These are phyloP conservation scores for Philopedon plagiatum DNA, from an alignment of 2,888 invertebrate species.

Conservation along the genomic window DNA sequence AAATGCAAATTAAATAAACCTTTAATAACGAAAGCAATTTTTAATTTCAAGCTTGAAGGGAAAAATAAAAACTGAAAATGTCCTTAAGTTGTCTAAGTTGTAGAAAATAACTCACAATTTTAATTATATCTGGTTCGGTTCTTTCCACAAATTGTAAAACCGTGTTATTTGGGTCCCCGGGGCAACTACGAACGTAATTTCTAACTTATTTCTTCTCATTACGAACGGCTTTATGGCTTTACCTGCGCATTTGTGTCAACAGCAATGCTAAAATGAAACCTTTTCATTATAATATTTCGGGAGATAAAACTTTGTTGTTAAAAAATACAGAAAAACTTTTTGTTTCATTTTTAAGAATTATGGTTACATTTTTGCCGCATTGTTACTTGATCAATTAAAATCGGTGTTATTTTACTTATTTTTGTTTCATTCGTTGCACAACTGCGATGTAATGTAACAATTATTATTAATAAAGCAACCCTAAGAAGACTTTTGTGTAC, in stretches of 20 bases:
- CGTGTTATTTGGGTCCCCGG: constrained; percentile 25
- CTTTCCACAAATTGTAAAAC: constrained; percentile 25
- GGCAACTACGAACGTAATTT: constrained; percentile 25
- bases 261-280: constrained; percentile 27
- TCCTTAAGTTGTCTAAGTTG: neutral
- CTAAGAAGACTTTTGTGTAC: no score
- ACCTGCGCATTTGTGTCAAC: constrained; percentile 24
- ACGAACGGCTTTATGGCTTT: constrained; percentile 16
- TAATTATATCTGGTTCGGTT: constrained; percentile 20
- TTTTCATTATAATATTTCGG: constrained; percentile 1
- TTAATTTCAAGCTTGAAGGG: neutral
- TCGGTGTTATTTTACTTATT: no score
- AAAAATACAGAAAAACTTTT: no score
- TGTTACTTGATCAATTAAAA: no score
- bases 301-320: no score
- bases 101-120: constrained; percentile 24
- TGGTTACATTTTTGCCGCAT: no score
- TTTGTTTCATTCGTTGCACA: no score
- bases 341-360: no score
- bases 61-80: neutral
- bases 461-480: no score
- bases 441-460: no score
- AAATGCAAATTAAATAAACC: neutral
- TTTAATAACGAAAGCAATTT: neutral
- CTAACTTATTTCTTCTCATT: constrained; percentile 24